Evolutionary conservation across 2,888 invertebrate genomes (phyloP), one percentile per base, ranked within the genome.

Genomic region (Ophonus ardosiacus): DNA sequence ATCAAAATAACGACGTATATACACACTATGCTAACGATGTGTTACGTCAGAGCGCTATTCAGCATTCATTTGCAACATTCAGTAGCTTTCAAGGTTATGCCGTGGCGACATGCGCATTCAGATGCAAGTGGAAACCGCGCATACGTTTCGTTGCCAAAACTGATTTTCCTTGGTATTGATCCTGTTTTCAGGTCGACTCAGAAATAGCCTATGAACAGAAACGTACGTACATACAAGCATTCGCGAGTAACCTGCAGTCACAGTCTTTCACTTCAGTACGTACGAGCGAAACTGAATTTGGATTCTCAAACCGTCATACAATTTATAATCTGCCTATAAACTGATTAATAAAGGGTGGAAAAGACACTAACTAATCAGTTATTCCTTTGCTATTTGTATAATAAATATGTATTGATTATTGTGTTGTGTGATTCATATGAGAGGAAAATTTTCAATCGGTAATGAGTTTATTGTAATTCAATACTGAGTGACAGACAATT

Each of bases 91-190:
- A 74, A 74, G 71, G 71, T 74, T 74, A 17, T 8, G 40, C 71
- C 38, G 68, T 31, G n/a, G n/a, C 68, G 59, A 51, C 38, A 24
- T 74, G 71, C 71, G 71, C 71, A 18, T 40, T 74, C 15, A 15
- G 8, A 56, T 8, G 18, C 79, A 18, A 40, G 68, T n/a, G 24
- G 38, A 56, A 8, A 7, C 78, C 6, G 57, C 61, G 61, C 38
- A 40, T 79, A 18, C 61, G 59, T 31, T 18, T 79, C n/a, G 81
- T 65, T 63, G 81, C 81, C 63, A 81, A 81, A 81, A 81, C 81
- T 81, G 81, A 40, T 81, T 81, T 81, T 81, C 81, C 13, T 13
- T 80, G 18, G 61, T 81, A 81, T 81, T 81, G 81, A 81, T 81
- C 81, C 43, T 63, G 61, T 40, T 80, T 81, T 81, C 63, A 81